These are phyloP conservation scores for Serranus cabrilla DNA, from an alignment of 2,797 vertebrate species.

Conservation along the genomic window DNA sequence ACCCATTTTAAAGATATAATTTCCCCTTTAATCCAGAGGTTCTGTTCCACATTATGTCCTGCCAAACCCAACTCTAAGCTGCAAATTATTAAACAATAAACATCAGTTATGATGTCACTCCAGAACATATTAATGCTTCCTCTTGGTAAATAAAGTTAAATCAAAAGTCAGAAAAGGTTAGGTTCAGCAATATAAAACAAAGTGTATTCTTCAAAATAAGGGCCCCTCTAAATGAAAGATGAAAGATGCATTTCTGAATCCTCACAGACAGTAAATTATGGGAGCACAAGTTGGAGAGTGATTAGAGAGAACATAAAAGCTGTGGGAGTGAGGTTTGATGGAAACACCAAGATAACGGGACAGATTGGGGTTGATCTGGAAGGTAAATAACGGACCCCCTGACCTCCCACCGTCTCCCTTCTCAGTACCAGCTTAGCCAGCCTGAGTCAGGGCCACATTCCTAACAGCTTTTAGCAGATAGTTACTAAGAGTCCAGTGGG, in stretches of 20 bases:
- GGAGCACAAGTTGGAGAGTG: neutral
- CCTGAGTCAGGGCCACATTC: constrained; percentile 80
- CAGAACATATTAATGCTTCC: constrained; percentile 2
- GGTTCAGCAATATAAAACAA: neutral
- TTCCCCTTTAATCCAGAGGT: constrained; percentile 37
- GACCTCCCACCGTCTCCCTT: constrained; percentile 52
- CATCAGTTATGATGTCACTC: constrained; percentile 15
- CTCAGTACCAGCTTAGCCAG: constrained; percentile 68
- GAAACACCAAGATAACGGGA: constrained; percentile 57
- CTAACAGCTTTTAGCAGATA: constrained; percentile 87
- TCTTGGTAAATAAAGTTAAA: neutral
- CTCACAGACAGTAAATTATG: constrained; percentile 10
- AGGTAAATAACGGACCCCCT: constrained; percentile 73
- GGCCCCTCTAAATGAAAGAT: neutral
- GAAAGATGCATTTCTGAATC: neutral
- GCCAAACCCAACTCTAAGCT: constrained; percentile 21
- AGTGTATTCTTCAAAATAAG: neutral
- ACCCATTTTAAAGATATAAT: constrained; percentile 41
- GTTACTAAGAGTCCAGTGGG: constrained; percentile 82
- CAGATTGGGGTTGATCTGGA: constrained; percentile 68
- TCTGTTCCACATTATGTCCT: constrained; percentile 11
- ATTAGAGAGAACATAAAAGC: constrained; percentile 6
- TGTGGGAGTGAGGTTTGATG: constrained; percentile 15
- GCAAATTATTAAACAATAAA: constrained; percentile 20
- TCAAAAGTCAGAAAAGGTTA: neutral